These are phyloP conservation scores for Scotopteryx bipunctaria DNA, from an alignment of 2,888 invertebrate genomes.

Conservation along the genomic window DNA sequence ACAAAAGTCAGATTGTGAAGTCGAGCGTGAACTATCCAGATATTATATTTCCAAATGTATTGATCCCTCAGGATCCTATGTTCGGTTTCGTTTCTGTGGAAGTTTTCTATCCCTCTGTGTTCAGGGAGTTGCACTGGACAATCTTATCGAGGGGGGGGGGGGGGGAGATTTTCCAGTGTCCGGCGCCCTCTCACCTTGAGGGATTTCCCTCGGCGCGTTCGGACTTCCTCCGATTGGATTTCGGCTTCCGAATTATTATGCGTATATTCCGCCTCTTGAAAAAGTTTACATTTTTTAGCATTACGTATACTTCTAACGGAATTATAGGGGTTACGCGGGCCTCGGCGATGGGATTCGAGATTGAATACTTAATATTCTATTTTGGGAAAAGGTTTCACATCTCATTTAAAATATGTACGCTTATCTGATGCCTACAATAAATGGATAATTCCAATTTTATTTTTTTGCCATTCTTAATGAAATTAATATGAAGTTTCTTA, in stretches of 20 bases:
- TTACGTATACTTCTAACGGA: conserved; percentile 34
- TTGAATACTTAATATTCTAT: conserved; percentile 48
- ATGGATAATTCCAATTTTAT: conserved; percentile 21
- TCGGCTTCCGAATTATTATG: conserved; percentile 77
- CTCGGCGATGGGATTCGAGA: conserved; percentile 44
- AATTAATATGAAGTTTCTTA: neutral
- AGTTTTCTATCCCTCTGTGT: conserved; percentile 82
- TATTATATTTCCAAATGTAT: conserved; percentile 80
- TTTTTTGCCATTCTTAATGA: conserved; percentile 13
- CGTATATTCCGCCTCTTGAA: conserved; percentile 63
- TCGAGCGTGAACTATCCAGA: conserved; percentile 69
- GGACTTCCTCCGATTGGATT: conserved; percentile 70
- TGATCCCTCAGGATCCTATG: conserved; percentile 77
- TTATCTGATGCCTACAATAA: conserved; percentile 24
- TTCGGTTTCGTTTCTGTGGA: conserved; percentile 78
- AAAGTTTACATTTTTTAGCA: conserved; percentile 59
- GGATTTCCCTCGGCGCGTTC: conserved; percentile 71
- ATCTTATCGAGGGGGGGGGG: conserved; percentile 76
- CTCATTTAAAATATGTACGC: conserved; percentile 30
- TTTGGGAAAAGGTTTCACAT: conserved; percentile 30
- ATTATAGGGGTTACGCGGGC: conserved; percentile 47
- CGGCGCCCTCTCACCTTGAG: conserved; percentile 74
- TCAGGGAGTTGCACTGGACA: conserved; percentile 82
- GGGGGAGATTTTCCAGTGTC: conserved; percentile 79
- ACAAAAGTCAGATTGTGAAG: conserved; percentile 57